Conservation (phyloP, 2,797 vertebrate genomes). For the Macropus fuliginosus region DNA sequence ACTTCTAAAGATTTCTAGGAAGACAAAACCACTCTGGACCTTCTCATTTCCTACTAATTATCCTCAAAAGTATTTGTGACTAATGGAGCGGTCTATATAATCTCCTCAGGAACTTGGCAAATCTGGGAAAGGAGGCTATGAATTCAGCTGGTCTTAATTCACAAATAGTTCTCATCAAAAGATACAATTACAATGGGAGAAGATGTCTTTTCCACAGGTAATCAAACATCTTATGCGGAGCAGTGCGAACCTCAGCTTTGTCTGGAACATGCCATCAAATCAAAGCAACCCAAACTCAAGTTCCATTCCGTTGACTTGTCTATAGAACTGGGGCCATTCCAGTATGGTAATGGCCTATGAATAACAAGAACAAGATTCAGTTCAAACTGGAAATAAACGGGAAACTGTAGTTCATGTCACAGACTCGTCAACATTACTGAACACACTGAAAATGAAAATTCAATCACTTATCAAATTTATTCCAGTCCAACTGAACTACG, state of each 20-base stretch:
- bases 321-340: neutral
- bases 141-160: neutral
- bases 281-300: neutral
- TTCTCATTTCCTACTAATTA: slow-evolving; percentile 81
- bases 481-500: neutral
- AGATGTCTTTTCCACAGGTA: neutral
- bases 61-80: slow-evolving; percentile 72
- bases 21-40: slow-evolving; percentile 73
- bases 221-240: neutral
- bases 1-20: slow-evolving; percentile 78
- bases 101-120: slow-evolving; percentile 50
- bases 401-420: neutral
- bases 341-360: neutral
- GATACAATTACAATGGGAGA: neutral
- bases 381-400: neutral
- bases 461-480: neutral
- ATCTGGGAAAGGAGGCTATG: neutral
- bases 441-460: neutral
- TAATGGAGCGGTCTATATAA: slow-evolving; percentile 74
- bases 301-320: neutral
- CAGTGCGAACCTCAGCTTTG: neutral
- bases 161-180: neutral
- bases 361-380: neutral
- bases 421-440: neutral
- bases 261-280: neutral